phyloP scores from a whole-genome alignment of 1,140 invertebrate species.

The Musca vetustissima region DNA sequence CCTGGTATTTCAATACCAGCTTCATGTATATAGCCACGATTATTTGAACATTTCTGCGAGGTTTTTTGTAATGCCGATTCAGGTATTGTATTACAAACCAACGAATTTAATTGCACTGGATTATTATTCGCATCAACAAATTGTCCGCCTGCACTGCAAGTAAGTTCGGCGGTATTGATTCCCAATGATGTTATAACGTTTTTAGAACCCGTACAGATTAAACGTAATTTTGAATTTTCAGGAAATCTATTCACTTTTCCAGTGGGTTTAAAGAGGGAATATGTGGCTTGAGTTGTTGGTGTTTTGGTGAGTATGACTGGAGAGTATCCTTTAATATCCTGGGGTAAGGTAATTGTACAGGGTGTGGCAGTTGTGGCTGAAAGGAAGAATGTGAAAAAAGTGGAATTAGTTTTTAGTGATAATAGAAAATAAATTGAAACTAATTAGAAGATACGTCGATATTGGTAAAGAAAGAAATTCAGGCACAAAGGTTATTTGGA shows the following conservation, averaged over 20 bases:
- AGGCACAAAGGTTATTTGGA: too few relatives aligned
- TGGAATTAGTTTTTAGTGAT: too few relatives aligned
- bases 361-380: neutral
- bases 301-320: too few relatives aligned
- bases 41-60: neutral
- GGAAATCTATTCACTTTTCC: neutral
- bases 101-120: neutral
- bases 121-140: neutral
- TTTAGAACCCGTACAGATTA: neutral
- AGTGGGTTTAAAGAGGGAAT: constrained; percentile 25
- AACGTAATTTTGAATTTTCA: neutral
- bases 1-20: constrained; percentile 2
- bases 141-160: neutral
- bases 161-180: neutral
- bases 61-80: neutral
- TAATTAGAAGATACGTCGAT: too few relatives aligned
- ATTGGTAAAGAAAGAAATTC: too few relatives aligned
- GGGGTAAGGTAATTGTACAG: neutral
- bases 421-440: too few relatives aligned
- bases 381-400: too few relatives aligned
- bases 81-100: constrained; percentile 6
- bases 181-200: neutral
- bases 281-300: too few relatives aligned
- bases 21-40: constrained; percentile 8
- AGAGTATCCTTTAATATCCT: too few relatives aligned